Evolutionary conservation across 2,113 vertebrate species (phyloP).

Genomic region (Scolopax mira): DNA sequence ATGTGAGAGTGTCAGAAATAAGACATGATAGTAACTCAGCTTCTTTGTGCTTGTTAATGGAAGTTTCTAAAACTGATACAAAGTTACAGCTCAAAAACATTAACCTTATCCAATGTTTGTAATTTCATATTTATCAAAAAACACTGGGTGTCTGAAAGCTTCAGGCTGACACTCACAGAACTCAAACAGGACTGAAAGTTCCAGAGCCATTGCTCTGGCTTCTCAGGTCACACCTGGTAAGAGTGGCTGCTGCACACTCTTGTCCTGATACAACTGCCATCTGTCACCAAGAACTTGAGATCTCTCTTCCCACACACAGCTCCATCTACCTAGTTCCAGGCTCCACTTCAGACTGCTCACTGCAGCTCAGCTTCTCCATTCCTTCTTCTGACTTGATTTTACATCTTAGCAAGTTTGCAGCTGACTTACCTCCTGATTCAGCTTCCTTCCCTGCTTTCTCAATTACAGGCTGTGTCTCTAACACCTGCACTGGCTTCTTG

Average conservation of each 20-base stretch:
- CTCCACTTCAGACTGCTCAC: neutral
- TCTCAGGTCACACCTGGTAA: accelerated
- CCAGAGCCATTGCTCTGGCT: neutral
- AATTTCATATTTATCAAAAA: neutral
- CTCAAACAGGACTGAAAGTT: neutral
- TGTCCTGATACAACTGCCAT: neutral
- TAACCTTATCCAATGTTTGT: neutral
- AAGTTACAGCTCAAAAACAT: neutral
- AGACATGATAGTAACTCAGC: neutral
- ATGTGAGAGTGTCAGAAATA: neutral
- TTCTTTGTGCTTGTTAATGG: neutral
- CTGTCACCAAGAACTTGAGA: neutral
- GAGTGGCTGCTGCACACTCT: neutral
- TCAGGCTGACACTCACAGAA: neutral
- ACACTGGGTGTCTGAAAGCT: neutral
- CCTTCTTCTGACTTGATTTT: neutral
- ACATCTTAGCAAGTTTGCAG: neutral
- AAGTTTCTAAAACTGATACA: neutral
- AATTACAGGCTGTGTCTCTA: neutral
- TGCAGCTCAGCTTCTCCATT: neutral
- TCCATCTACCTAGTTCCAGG: neutral
- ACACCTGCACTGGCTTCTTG: neutral
- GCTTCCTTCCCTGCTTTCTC: neutral
- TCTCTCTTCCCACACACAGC: neutral
- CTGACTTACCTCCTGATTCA: neutral